Percentiles rank a stretch among this genome's conserved stretches.
phyloP scores from a whole-genome alignment of 1,140 invertebrate genomes.

The Grapholita molesta region DNA sequence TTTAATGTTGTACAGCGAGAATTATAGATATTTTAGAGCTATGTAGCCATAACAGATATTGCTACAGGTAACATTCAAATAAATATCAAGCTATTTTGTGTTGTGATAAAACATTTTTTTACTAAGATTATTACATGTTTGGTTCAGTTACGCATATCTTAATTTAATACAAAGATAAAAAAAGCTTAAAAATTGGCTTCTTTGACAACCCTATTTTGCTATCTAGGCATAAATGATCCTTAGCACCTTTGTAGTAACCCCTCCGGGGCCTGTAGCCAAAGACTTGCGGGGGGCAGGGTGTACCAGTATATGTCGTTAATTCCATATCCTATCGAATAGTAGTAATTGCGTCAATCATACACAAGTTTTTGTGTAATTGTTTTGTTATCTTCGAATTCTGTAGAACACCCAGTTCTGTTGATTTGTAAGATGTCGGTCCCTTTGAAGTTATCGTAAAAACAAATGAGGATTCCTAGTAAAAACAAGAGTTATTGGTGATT shows the following conservation, averaged over 20 bases:
- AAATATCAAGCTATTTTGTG: no score
- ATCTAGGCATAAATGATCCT: neutral
- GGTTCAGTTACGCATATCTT: no score
- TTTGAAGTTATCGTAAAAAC: neutral
- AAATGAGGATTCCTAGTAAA: neutral
- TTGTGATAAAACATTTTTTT: no score
- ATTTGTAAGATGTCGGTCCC: neutral
- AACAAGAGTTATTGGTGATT: neutral
- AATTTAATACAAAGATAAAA: neutral
- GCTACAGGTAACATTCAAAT: no score
- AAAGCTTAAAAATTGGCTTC: neutral
- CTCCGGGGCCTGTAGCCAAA: neutral
- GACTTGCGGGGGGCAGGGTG: neutral
- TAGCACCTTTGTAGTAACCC: neutral
- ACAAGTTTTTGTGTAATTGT: neutral
- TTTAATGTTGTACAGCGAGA: no score
- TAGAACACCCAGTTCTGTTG: neutral
- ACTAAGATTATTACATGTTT: no score
- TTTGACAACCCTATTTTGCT: constrained; percentile 4
- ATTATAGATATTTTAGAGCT: no score
- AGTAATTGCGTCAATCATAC: constrained; percentile 13
- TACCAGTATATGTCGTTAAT: neutral
- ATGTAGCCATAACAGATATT: no score
- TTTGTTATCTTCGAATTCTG: neutral
- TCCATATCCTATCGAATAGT: constrained; percentile 1